phyloP scores from a whole-genome alignment of 53 echinoderm and acorn worm genomes.

The Apostichopus leukothele region DNA sequence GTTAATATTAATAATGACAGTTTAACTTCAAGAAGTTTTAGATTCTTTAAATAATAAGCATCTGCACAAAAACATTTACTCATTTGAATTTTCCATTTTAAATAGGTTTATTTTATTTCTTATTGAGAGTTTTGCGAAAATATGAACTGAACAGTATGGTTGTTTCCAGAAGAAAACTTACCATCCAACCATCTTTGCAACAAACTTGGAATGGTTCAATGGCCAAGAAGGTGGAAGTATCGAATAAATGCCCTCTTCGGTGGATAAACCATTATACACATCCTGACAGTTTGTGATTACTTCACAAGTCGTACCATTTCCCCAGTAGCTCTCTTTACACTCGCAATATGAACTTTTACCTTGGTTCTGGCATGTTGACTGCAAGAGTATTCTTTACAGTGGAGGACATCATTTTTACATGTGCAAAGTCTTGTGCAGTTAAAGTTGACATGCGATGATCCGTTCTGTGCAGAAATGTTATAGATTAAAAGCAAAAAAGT shows the following conservation, averaged over 20 bases:
- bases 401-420: neutral
- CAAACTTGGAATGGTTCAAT: slow-evolving; percentile 47
- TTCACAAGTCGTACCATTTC: neutral
- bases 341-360: neutral
- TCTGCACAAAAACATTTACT: too few relatives aligned
- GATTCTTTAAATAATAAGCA: too few relatives aligned
- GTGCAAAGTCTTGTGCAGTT: neutral
- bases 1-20: too few relatives aligned
- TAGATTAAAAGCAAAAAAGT: too few relatives aligned
- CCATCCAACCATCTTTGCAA: slow-evolving; percentile 63
- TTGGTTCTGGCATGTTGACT: neutral
- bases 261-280: neutral
- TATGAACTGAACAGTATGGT: too few relatives aligned
- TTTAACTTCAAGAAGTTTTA: too few relatives aligned
- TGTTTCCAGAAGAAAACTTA: slow-evolving; percentile 7
- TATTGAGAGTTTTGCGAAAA: too few relatives aligned
- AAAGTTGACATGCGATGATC: neutral
- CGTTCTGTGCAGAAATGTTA: too few relatives aligned
- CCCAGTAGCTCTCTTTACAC: neutral
- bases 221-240: slow-evolving; percentile 3
- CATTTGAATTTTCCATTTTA: too few relatives aligned
- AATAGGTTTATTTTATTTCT: too few relatives aligned
- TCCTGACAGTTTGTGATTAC: neutral
- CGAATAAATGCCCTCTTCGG: neutral
- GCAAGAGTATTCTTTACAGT: neutral